Conservation (phyloP, 2,113 vertebrate species). For the Sphyrna mokarran region DNA sequence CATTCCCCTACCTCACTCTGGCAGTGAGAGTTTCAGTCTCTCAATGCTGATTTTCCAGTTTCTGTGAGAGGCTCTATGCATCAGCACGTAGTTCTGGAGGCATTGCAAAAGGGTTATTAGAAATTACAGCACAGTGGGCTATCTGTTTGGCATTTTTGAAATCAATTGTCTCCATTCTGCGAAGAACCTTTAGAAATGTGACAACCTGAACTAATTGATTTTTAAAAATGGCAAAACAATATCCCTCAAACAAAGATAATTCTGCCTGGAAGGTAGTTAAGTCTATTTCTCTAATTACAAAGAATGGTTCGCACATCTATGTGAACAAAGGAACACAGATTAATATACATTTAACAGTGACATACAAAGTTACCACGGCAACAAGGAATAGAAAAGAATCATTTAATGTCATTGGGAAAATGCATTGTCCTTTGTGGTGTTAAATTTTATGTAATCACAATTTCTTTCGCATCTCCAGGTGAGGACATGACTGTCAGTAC, state of each 20-base stretch:
- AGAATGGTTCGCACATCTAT: not conserved
- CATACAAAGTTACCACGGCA: not conserved
- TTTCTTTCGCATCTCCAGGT: not conserved
- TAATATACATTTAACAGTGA: not conserved
- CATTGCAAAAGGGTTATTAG: not conserved
- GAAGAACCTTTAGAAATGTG: not conserved
- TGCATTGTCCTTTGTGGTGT: not conserved
- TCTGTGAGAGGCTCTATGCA: not conserved
- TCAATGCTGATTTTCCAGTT: not conserved
- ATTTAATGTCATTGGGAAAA: not conserved
- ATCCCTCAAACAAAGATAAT: not conserved
- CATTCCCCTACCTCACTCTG: not conserved
- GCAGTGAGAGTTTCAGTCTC: not conserved
- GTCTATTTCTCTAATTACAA: not conserved
- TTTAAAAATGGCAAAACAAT: constrained; percentile 17
- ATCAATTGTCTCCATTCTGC: not conserved
- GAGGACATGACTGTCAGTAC: not conserved
- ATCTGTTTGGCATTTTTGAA: not conserved
- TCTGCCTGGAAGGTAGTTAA: not conserved
- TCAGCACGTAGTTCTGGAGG: not conserved
- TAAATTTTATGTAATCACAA: not conserved
- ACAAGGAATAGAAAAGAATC: not conserved
- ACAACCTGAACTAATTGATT: not conserved
- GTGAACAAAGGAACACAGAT: not conserved
- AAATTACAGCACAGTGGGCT: not conserved